Evolutionary conservation across 2,888 invertebrate genomes (phyloP).

Genomic region (Cancer borealis): DNA sequence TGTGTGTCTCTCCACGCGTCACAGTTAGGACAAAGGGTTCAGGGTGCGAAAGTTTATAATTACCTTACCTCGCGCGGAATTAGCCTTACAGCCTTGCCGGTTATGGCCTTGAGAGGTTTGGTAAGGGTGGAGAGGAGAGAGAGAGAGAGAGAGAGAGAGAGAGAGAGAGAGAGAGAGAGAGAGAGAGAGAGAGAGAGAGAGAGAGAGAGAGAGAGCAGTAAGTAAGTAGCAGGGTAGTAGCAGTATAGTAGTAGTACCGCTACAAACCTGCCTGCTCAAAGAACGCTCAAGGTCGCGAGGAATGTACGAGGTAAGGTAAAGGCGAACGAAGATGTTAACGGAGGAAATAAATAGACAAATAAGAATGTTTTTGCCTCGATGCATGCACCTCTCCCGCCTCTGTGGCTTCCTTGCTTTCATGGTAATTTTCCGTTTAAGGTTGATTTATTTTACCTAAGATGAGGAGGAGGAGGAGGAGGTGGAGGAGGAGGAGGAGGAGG

Average conservation of each 20-base stretch:
- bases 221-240: neutral
- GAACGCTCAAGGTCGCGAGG: neutral
- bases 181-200: neutral
- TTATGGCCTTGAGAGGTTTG: neutral
- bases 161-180: neutral
- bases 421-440: neutral
- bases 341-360: neutral
- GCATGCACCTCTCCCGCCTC: neutral
- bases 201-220: neutral
- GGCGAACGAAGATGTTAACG: neutral
- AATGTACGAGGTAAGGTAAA: neutral
- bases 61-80: too few relatives aligned
- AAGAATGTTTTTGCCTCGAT: neutral
- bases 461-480: neutral
- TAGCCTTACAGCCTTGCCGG: too few relatives aligned
- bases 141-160: neutral
- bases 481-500: neutral
- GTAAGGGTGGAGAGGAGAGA: neutral
- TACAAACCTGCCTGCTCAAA: neutral
- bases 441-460: neutral
- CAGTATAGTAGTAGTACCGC: neutral
- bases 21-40: too few relatives aligned
- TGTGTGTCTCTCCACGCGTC: too few relatives aligned
- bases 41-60: too few relatives aligned
- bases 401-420: too few relatives aligned